These are phyloP conservation scores for Spongilla lacustris DNA, from an alignment of 37 sponge, comb jelly and placozoan genomes.

Conservation along the genomic window DNA sequence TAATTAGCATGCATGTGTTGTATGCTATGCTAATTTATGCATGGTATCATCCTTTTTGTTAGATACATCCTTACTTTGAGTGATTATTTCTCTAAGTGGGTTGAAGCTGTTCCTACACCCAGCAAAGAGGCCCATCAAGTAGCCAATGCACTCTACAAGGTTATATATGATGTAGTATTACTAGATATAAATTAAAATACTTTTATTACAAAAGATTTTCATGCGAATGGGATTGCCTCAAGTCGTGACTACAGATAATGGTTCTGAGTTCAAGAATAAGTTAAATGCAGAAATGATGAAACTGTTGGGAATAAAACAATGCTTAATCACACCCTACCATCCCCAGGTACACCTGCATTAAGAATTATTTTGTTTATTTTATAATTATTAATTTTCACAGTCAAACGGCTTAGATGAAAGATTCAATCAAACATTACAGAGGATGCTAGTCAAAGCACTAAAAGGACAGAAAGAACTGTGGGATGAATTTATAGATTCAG, in stretches of 20 bases:
- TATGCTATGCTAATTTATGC: too few relatives aligned
- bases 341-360: conserved; percentile 11
- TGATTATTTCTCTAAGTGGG: conserved; percentile 47
- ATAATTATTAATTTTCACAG: not conserved
- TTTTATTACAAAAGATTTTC: conserved; percentile 28
- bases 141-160: conserved; percentile 43
- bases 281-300: conserved; percentile 30
- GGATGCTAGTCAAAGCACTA: conserved; percentile 31
- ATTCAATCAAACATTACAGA: conserved; percentile 36
- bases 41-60: not conserved
- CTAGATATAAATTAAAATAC: not conserved
- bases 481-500: conserved; percentile 28
- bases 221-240: conserved; percentile 47
- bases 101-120: conserved; percentile 40
- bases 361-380: not conserved
- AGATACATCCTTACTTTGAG: conserved; percentile 20
- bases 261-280: conserved; percentile 32
- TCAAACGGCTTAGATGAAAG: conserved; percentile 37
- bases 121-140: conserved; percentile 18
- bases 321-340: conserved; percentile 28
- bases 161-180: conserved; percentile 12
- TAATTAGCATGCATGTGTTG: too few relatives aligned
- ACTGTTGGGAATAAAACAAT: conserved; percentile 15
- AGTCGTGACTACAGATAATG: conserved; percentile 23
- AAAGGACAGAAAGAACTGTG: conserved; percentile 25